Conservation (phyloP, 2,888 invertebrate species). For the Zygogramma bicolorata region DNA sequence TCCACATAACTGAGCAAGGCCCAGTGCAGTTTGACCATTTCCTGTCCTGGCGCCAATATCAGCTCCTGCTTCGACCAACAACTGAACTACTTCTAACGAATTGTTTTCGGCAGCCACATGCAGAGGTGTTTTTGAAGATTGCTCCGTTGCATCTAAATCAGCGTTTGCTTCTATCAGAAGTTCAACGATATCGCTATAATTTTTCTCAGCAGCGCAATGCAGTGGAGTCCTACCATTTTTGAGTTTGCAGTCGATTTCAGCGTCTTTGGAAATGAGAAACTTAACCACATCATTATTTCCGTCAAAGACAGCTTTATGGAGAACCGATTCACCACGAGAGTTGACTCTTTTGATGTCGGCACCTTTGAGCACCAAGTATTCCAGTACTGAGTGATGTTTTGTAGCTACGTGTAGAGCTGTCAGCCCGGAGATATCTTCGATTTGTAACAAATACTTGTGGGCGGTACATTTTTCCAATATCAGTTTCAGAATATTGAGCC, state of each 20-base stretch:
- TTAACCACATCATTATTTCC: neutral
- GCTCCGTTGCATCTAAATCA: neutral
- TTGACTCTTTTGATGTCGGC: neutral
- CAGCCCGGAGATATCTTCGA: constrained; percentile 1
- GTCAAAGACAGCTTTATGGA: neutral
- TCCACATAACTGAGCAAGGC: neutral
- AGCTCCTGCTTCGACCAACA: neutral
- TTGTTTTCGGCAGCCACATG: neutral
- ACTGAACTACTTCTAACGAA: neutral
- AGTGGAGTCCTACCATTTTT: constrained; percentile 2
- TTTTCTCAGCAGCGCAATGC: neutral
- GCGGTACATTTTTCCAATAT: constrained; percentile 13
- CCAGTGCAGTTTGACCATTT: neutral
- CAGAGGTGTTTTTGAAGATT: neutral
- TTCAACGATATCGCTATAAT: neutral
- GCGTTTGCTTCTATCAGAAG: constrained; percentile 2
- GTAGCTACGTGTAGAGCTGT: neutral
- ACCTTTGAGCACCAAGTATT: neutral
- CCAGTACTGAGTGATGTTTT: neutral
- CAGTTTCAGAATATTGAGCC: constrained; percentile 17
- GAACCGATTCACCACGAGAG: neutral
- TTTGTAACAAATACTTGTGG: constrained; percentile 1
- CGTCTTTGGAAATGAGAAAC: neutral
- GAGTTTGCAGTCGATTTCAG: neutral
- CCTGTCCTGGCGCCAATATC: neutral